Base-by-base conservation (phyloP, 2,888 invertebrate species). In the Stomorhina lunata region DNA sequence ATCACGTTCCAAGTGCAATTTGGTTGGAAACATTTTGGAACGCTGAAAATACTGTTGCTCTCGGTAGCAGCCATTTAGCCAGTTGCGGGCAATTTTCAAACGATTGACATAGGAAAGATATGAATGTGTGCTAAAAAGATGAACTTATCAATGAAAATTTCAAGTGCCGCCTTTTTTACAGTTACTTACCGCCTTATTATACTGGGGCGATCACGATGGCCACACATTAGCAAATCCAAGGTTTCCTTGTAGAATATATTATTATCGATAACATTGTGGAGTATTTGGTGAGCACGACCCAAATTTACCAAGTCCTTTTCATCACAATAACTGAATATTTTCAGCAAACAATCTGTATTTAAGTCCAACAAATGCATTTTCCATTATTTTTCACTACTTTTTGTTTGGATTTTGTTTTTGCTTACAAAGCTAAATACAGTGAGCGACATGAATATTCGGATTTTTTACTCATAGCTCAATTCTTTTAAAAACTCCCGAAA, bases 251-350 rank as follows among this genome's bases (percentile, higher is more conserved):
- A 91, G 48, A 92, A 90, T 15, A 90, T 88, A 45, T 92, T 89
- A 40, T 89, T 87, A 12, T 89, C 90, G 57, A 93, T 92, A 15
- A 94, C 88, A 15, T 89, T 86, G 50, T 91, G 86, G 79, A 94
- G 92, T 71, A 92, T 87, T 73, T 85, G 88, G 85, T 92, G 93
- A 1, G 92, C 92, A 79, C 91, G 88, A 82, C 92, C 92, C 37
- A 94, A 89, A 69, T 91, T 91, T 17, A 92, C 89, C 57, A 93
- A 88, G 85, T 93, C 93, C 59, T 87, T 86, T 45, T 92, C 90
- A 83, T 92, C 89, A 84, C 93, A 92, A 85, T 91, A 92, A 84
- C 92, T 92, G 84, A 94, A 93, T 84, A 94, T 93, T 80, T 91
- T 87, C 45, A 93, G 85, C 12, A 94, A 87, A 84, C 93, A 89